Evolutionary conservation across 2,113 vertebrate species (phyloP).

Genomic region (Brienomyrus brachyistius): DNA sequence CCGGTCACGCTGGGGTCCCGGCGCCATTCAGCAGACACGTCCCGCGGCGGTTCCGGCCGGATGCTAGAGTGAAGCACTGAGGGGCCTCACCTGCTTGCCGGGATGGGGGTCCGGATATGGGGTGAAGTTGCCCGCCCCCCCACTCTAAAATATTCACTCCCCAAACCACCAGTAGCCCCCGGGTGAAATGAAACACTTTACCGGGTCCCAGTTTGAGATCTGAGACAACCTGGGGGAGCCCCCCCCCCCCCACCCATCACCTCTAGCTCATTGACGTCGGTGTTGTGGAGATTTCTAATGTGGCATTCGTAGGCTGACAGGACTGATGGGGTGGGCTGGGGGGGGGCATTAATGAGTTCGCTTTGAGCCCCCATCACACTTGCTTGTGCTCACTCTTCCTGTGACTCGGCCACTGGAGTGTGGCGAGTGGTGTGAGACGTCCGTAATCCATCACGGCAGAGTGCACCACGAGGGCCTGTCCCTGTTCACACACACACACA

Average conservation of each 20-base stretch:
- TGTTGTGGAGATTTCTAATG: slow-evolving; percentile 7
- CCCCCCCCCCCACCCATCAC: background rate
- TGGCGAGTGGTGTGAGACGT: slow-evolving; percentile 50
- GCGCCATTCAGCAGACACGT: background rate
- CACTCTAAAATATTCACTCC: background rate
- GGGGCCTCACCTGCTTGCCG: background rate
- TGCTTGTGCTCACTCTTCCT: slow-evolving; percentile 27
- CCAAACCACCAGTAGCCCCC: background rate
- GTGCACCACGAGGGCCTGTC: slow-evolving; percentile 41
- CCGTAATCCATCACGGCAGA: slow-evolving; percentile 58
- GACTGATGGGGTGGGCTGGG: slow-evolving; percentile 57
- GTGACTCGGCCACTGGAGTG: background rate
- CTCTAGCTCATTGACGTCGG: background rate
- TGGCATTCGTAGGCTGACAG: slow-evolving; percentile 53
- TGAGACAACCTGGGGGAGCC: background rate
- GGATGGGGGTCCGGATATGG: background rate
- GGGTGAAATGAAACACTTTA: background rate
- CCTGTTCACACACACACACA: slow-evolving; percentile 26
- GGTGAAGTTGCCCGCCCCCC: background rate
- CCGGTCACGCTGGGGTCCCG: background rate
- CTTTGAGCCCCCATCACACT: slow-evolving; percentile 40
- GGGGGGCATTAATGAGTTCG: slow-evolving; percentile 60
- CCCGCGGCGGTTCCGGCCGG: background rate
- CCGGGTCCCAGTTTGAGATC: background rate
- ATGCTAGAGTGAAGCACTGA: background rate